Evolutionary conservation across 2,797 vertebrate species (phyloP).

Genomic region (Microctenopoma stevenorrisi): DNA sequence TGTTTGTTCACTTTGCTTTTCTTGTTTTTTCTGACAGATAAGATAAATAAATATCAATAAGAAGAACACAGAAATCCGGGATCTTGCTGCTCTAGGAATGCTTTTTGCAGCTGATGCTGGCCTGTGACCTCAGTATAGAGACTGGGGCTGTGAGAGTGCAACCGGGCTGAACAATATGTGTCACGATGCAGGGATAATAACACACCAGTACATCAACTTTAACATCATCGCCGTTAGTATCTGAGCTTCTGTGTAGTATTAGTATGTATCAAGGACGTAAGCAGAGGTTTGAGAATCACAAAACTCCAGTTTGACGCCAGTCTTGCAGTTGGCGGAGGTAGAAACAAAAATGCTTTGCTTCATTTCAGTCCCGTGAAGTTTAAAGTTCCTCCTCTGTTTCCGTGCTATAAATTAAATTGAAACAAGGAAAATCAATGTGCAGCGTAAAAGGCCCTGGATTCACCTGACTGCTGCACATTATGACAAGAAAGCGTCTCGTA

Average conservation of each 20-base stretch:
- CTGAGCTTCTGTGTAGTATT: too few species aligned
- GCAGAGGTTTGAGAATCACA: too few species aligned
- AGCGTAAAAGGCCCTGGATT: constrained; percentile 30
- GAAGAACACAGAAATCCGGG: neutral
- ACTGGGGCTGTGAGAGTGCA: neutral
- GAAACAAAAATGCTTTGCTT: neutral
- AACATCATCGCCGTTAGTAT: too few species aligned
- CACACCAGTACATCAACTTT: too few species aligned
- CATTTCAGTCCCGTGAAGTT: neutral
- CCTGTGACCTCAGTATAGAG: constrained; percentile 29
- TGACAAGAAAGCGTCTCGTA: constrained; percentile 29
- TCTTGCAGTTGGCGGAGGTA: too few species aligned
- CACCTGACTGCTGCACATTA: constrained; percentile 30
- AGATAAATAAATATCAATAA: neutral
- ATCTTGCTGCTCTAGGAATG: constrained; percentile 15
- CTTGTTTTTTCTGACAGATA: neutral
- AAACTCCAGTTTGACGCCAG: too few species aligned
- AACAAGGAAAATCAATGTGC: constrained; percentile 13
- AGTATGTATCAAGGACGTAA: too few species aligned
- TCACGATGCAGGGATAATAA: too few species aligned
- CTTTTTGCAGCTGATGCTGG: constrained; percentile 48
- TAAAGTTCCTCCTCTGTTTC: neutral
- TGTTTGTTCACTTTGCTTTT: neutral
- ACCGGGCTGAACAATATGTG: too few species aligned
- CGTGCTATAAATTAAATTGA: constrained; percentile 1